Conservation (phyloP, 2,113 vertebrate genomes). For the Aegotheles bennettii region DNA sequence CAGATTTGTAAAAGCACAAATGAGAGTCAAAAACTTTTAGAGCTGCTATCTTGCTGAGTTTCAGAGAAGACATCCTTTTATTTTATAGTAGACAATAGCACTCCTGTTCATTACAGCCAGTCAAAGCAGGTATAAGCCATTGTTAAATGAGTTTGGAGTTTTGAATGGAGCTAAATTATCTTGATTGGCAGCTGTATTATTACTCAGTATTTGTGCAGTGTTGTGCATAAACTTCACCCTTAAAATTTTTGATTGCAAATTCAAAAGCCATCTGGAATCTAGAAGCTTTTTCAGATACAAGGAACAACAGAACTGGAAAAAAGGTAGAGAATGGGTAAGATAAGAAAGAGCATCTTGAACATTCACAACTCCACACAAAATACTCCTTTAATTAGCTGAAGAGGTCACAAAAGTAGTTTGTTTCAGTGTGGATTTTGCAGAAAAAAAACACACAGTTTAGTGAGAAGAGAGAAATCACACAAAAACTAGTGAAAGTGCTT, state of each 20-base stretch:
- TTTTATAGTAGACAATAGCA: neutral
- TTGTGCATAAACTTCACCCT: neutral
- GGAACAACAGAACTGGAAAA: neutral
- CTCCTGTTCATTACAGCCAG: neutral
- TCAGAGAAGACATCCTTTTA: neutral
- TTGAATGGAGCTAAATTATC: neutral
- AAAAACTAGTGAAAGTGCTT: neutral
- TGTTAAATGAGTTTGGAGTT: neutral
- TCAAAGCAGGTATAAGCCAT: neutral
- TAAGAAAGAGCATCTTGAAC: neutral
- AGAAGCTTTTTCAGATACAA: neutral
- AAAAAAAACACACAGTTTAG: neutral
- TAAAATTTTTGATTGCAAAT: neutral
- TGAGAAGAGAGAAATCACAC: neutral
- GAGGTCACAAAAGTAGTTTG: neutral
- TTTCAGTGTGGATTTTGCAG: neutral
- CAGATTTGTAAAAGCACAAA: neutral
- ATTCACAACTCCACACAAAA: neutral
- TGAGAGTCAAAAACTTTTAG: neutral
- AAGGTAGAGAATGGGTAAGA: neutral
- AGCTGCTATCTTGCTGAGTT: neutral
- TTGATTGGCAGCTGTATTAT: conserved; percentile 16
- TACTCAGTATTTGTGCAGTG: neutral
- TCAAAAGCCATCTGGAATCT: neutral
- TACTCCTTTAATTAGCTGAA: neutral